Conservation (phyloP, 2,113 vertebrate genomes). For the Macroglossus sobrinus region DNA sequence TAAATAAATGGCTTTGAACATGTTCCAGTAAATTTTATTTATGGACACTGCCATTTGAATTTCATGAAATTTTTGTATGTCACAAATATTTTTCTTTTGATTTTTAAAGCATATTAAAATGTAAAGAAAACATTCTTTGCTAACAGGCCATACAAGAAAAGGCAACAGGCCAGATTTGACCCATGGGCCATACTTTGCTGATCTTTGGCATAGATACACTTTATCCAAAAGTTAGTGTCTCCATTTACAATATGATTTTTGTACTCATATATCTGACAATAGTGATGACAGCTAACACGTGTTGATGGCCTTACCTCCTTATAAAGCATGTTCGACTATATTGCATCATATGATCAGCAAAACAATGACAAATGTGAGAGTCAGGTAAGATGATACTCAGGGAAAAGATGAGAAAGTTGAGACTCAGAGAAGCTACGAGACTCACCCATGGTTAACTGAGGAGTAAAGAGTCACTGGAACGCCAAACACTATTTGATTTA, state of each 20-base stretch:
- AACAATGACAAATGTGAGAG: not conserved
- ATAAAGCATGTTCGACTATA: not conserved
- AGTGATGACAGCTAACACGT: fast-evolving
- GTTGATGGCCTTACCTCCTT: fast-evolving
- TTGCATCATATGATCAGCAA: not conserved
- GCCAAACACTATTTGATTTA: not conserved
- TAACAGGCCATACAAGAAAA: not conserved
- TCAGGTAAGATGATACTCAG: not conserved
- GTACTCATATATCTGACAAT: not conserved
- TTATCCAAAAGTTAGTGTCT: not conserved
- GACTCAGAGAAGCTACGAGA: not conserved
- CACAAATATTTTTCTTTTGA: not conserved
- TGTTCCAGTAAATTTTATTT: not conserved
- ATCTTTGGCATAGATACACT: not conserved
- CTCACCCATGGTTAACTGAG: not conserved
- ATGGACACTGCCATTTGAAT: not conserved
- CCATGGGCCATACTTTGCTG: not conserved
- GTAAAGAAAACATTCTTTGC: not conserved
- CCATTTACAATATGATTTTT: not conserved
- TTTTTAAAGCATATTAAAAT: not conserved
- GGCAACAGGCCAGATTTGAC: not conserved
- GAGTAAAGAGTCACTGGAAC: not conserved
- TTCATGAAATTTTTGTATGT: not conserved
- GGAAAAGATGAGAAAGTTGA: not conserved
- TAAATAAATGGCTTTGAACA: not conserved